Conservation (phyloP, 2,888 invertebrate genomes). For the Drosophila seclusa region DNA sequence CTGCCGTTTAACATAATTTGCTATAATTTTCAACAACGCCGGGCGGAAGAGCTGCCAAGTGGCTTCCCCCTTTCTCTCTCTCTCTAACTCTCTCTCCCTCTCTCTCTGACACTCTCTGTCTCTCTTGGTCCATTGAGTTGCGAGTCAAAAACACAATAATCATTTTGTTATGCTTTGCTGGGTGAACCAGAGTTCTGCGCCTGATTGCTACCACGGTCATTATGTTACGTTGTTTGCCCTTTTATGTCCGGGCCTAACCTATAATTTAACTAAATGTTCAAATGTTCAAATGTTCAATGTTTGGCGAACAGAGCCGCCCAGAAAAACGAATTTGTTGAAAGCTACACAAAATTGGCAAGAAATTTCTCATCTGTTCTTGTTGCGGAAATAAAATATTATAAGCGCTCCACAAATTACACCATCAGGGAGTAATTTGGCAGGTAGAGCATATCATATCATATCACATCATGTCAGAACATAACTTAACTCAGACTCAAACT, state of each 20-base stretch:
- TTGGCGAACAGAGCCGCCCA: conserved; percentile 53
- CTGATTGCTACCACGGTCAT: conserved; percentile 78
- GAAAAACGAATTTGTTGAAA: conserved; percentile 64
- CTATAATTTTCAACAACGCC: conserved; percentile 83
- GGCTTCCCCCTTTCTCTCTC: conserved; percentile 37
- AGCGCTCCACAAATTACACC: conserved; percentile 49
- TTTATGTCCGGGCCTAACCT: conserved; percentile 80
- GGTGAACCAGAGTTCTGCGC: conserved; percentile 13
- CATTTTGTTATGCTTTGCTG: conserved; percentile 70
- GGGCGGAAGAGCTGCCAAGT: conserved; percentile 58
- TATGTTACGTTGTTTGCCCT: conserved; percentile 82
- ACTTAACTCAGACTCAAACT: neutral
- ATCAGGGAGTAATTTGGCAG: conserved; percentile 51
- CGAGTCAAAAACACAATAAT: conserved; percentile 69
- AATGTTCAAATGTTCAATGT: conserved; percentile 47
- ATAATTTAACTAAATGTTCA: conserved; percentile 84
- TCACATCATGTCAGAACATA: conserved; percentile 30
- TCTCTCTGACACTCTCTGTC: neutral
- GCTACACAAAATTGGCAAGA: conserved; percentile 71
- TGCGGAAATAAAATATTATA: conserved; percentile 83
- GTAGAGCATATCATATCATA: conserved; percentile 28
- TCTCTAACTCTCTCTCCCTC: conserved; percentile 8
- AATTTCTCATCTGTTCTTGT: conserved; percentile 61
- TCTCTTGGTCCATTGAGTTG: neutral
- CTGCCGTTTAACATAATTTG: conserved; percentile 85